Evolutionary conservation across 2,888 invertebrate species (phyloP).

Genomic region (Melieria crassipennis): DNA sequence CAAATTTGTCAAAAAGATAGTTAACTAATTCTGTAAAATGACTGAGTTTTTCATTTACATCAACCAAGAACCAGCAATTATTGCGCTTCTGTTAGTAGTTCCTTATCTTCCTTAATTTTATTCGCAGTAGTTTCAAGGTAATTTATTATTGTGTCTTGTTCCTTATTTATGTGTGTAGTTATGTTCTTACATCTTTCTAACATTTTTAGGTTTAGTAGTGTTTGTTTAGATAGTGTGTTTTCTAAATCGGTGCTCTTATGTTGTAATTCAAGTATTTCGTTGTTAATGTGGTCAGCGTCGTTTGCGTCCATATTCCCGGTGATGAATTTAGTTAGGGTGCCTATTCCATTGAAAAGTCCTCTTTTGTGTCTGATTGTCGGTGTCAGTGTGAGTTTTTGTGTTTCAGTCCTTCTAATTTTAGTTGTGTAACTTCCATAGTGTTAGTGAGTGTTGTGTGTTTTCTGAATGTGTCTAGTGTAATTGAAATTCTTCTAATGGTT

Average conservation of each 20-base stretch:
- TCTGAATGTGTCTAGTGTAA: too few relatives aligned
- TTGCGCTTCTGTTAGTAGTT: neutral
- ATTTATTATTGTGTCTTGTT: constrained; percentile 29
- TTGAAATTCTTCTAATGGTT: too few relatives aligned
- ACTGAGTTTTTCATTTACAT: too few relatives aligned
- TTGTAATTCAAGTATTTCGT: constrained; percentile 22
- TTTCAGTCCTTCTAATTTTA: too few relatives aligned
- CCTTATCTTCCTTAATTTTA: constrained; percentile 18
- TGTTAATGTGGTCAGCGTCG: constrained; percentile 29
- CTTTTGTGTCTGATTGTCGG: constrained; percentile 16
- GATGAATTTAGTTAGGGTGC: constrained; percentile 32
- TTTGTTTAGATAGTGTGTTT: neutral
- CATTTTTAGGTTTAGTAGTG: constrained; percentile 31
- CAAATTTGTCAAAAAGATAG: too few relatives aligned
- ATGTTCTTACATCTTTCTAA: constrained; percentile 34
- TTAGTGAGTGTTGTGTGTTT: too few relatives aligned
- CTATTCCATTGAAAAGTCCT: constrained; percentile 35
- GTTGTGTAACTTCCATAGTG: too few relatives aligned
- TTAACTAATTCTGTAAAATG: too few relatives aligned
- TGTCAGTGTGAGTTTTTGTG: too few relatives aligned
- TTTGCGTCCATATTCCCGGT: constrained; percentile 39
- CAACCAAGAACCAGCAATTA: too few relatives aligned
- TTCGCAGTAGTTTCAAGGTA: constrained; percentile 5
- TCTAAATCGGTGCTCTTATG: constrained; percentile 4
- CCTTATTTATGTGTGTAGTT: constrained; percentile 34